These are phyloP conservation scores for Apolygus lucorum DNA, from an alignment of 1,140 invertebrate species.

Conservation along the genomic window DNA sequence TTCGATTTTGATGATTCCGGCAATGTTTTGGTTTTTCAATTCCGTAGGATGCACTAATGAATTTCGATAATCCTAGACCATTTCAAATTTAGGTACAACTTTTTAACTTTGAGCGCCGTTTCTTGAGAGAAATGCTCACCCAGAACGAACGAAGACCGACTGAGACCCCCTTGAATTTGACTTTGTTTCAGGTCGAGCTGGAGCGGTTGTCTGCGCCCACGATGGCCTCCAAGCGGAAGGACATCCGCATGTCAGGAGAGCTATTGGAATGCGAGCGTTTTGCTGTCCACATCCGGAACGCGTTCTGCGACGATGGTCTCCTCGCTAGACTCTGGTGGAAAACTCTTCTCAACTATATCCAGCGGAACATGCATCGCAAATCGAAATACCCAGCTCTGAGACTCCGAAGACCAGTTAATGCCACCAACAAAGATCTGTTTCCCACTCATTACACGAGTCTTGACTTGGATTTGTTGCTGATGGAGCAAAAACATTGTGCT, in stretches of 20 bases:
- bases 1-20: too few species aligned
- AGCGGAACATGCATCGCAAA: conserved; percentile 9
- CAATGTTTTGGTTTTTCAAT: too few species aligned
- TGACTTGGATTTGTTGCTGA: not conserved
- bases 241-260: conserved; percentile 12
- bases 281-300: not conserved
- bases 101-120: too few species aligned
- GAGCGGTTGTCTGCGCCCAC: conserved; percentile 46
- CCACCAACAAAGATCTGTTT: not conserved
- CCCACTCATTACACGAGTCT: not conserved
- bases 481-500: too few species aligned
- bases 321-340: conserved; percentile 15
- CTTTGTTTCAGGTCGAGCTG: conserved; percentile 37
- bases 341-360: not conserved
- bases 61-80: too few species aligned
- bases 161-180: not conserved
- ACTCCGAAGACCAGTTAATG: not conserved
- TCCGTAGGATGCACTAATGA: too few species aligned
- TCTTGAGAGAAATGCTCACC: too few species aligned
- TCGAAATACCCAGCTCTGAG: not conserved
- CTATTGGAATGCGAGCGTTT: conserved; percentile 5
- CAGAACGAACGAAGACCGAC: too few species aligned
- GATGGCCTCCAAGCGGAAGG: conserved; percentile 39
- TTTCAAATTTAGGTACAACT: too few species aligned
- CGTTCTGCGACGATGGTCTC: not conserved